A percentile compares a stretch with the other conserved stretches of the same genome.
Conservation (phyloP, 2,113 vertebrate genomes). For the Entomyzon cyanotis region DNA sequence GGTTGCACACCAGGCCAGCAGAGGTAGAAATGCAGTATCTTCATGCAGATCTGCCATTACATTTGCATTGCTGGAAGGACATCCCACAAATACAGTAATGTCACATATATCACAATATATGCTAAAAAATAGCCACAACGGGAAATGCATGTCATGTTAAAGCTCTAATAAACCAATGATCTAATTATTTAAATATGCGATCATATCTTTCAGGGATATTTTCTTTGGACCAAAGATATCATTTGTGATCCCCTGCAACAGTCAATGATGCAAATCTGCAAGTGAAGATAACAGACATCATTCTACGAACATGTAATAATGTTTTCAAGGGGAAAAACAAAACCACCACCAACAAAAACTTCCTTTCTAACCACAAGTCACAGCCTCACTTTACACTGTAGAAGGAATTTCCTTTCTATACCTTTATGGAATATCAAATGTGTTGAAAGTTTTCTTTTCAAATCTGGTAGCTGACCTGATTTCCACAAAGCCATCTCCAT, state of each 20-base stretch:
- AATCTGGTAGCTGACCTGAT: not conserved
- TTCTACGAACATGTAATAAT: not conserved
- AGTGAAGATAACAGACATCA: not conserved
- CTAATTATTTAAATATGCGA: not conserved
- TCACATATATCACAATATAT: not conserved
- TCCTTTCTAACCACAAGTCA: not conserved
- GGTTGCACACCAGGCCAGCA: not conserved
- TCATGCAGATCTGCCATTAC: not conserved
- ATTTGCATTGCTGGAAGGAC: not conserved
- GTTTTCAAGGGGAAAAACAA: not conserved
- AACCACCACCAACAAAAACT: not conserved
- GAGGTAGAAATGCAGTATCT: not conserved
- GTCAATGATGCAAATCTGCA: slow-evolving; percentile 22
- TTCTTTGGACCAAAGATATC: slow-evolving; percentile 86
- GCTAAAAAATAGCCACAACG: not conserved
- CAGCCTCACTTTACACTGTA: not conserved
- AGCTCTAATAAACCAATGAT: not conserved
- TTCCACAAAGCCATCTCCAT: not conserved
- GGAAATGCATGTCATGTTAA: not conserved
- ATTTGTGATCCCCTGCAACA: slow-evolving; percentile 81
- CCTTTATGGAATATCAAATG: not conserved
- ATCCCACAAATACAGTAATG: not conserved
- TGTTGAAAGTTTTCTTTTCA: not conserved
- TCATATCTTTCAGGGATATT: slow-evolving; percentile 78
- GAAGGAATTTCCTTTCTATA: not conserved